Evolutionary conservation across 1,140 invertebrate genomes (phyloP).

Genomic region (Drosophila subobscura): DNA sequence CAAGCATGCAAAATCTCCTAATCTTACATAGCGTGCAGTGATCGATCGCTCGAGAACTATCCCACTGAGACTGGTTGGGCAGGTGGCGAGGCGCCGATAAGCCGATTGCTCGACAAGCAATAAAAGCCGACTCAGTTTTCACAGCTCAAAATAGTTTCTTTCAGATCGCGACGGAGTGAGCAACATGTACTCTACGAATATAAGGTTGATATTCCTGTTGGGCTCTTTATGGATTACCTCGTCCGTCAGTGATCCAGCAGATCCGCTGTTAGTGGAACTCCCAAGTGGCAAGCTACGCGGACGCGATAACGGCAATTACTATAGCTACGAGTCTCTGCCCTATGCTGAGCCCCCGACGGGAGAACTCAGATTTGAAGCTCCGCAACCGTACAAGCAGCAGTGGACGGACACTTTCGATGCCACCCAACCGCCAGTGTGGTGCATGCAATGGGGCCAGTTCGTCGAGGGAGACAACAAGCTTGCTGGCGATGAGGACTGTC

Average conservation of each 20-base stretch:
- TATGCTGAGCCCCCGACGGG: constrained; percentile 84
- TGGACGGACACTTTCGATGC: constrained; percentile 55
- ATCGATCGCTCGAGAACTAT: constrained; percentile 2
- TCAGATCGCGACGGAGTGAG: constrained; percentile 16
- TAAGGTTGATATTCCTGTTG: constrained; percentile 10
- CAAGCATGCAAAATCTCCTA: constrained; percentile 9
- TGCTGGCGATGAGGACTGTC: constrained; percentile 79
- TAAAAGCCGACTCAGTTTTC: constrained; percentile 20
- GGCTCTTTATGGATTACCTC: constrained; percentile 22
- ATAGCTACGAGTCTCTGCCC: constrained; percentile 84
- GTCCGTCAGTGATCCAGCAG: constrained; percentile 5
- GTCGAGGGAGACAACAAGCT: constrained; percentile 20
- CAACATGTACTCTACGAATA: constrained; percentile 28
- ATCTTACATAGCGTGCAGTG: constrained; percentile 16
- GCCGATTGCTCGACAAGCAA: constrained; percentile 7
- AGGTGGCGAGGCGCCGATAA: constrained; percentile 31
- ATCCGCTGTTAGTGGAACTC: constrained; percentile 54
- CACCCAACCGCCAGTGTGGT: constrained; percentile 27
- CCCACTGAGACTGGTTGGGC: constrained; percentile 24
- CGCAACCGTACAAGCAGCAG: constrained; percentile 31
- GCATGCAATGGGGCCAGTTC: constrained; percentile 65
- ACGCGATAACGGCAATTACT: constrained; percentile 84
- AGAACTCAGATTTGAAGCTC: constrained; percentile 80
- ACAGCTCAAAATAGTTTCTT: constrained; percentile 19
- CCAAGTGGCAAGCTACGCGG: constrained; percentile 83